phyloP scores from a whole-genome alignment of 2,797 vertebrate genomes.

The Platyrinchus mystaceus region DNA sequence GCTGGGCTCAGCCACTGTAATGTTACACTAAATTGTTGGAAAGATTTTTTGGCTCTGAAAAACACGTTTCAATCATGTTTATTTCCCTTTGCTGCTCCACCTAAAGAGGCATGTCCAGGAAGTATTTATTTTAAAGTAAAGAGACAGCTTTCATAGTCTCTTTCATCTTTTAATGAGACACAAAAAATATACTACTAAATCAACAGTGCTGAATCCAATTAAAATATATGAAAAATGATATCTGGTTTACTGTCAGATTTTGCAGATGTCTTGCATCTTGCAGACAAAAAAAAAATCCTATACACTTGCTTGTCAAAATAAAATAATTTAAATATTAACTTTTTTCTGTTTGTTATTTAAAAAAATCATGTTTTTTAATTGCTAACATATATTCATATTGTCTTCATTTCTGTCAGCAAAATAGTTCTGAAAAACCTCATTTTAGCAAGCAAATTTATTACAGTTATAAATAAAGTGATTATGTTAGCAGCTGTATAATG shows the following conservation, averaged over 20 bases:
- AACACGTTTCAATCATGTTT: background rate
- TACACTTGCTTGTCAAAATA: conserved; percentile 14
- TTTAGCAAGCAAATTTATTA: conserved; percentile 47
- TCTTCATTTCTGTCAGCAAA: conserved; percentile 44
- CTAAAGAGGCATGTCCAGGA: conserved; percentile 24
- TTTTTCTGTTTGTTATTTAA: conserved; percentile 21
- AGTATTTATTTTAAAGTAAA: conserved; percentile 46
- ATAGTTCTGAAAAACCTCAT: conserved; percentile 3
- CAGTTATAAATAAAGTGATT: conserved; percentile 44
- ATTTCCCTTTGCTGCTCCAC: background rate
- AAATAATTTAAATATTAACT: conserved; percentile 46
- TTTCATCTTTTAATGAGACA: conserved; percentile 62
- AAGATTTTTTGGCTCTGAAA: conserved; percentile 1
- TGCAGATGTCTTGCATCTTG: background rate
- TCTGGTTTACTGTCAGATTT: conserved; percentile 6
- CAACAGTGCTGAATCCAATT: background rate
- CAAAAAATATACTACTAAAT: background rate
- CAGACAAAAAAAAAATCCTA: background rate
- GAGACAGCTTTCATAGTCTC: conserved; percentile 7
- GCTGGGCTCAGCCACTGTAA: background rate
- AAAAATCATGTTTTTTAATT: conserved; percentile 39
- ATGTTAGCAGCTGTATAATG: conserved; percentile 30
- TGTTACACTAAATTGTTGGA: background rate
- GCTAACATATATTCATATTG: conserved; percentile 9
- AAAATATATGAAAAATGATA: background rate